Conservation (phyloP, 2,797 vertebrate species). For the Apodemus agrarius region DNA sequence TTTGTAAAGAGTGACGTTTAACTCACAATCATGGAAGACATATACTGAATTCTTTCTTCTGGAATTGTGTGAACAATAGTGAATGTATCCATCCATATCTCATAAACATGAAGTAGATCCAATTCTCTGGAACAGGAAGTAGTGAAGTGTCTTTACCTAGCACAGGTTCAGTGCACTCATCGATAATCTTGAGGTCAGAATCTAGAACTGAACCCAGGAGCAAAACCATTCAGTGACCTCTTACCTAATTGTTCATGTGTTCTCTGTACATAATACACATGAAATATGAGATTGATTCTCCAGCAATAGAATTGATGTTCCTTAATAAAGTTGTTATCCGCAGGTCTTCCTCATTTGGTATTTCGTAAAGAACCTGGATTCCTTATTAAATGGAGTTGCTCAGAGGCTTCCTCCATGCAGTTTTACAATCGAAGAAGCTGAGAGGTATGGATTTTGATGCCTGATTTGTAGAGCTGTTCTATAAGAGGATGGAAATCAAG, state of each 20-base stretch:
- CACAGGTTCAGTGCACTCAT: neutral
- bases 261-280: neutral
- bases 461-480: neutral
- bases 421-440: neutral
- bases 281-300: neutral
- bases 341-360: neutral
- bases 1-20: neutral
- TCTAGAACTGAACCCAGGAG: neutral
- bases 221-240: neutral
- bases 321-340: neutral
- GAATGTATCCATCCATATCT: neutral
- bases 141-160: neutral
- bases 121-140: neutral
- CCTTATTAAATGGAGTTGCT: neutral
- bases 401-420: neutral
- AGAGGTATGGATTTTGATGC: neutral
- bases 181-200: neutral
- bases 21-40: neutral
- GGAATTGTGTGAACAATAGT: neutral
- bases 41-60: neutral
- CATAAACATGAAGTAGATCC: accelerated
- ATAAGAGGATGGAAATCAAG: neutral
- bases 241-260: neutral
- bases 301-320: neutral
- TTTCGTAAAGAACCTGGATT: neutral